Percentiles rank a stretch among this genome's conserved stretches.
These are phyloP conservation scores for Larimichthys crocea DNA, from an alignment of 2,113 vertebrate species.

Conservation along the genomic window DNA sequence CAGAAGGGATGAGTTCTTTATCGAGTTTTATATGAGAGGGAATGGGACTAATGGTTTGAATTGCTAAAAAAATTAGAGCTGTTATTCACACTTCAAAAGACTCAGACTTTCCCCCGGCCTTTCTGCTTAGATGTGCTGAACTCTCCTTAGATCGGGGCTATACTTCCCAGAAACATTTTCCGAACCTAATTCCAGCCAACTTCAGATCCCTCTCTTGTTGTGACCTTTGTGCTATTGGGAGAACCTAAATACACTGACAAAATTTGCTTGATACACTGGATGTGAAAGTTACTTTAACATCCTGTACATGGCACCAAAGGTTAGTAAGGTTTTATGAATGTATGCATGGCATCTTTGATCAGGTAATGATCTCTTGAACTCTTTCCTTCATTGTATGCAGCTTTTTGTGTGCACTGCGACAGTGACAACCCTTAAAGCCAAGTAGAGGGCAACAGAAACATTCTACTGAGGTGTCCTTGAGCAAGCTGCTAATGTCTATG, in stretches of 20 bases:
- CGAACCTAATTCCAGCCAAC: constrained; percentile 58
- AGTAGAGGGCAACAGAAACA: neutral
- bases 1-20: constrained; percentile 63
- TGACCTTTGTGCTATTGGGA: constrained; percentile 49
- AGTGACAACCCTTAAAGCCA: constrained; percentile 11
- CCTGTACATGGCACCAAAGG: constrained; percentile 21
- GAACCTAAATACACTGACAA: constrained; percentile 32
- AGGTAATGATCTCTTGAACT: constrained; percentile 19
- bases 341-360: constrained; percentile 12
- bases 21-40: constrained; percentile 64
- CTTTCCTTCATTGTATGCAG: neutral
- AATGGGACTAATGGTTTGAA: constrained; percentile 74
- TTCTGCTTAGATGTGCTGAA: constrained; percentile 72
- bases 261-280: constrained; percentile 34
- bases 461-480: neutral
- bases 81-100: constrained; percentile 78
- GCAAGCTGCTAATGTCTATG: neutral
- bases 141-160: constrained; percentile 65
- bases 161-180: constrained; percentile 64
- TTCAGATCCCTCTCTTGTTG: constrained; percentile 48
- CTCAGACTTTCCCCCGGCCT: constrained; percentile 70
- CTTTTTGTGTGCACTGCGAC: too few species aligned
- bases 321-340: constrained; percentile 22
- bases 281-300: constrained; percentile 9
- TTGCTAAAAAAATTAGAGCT: constrained; percentile 74